Percentiles rank a stretch among this genome's conserved stretches.
phyloP scores from a whole-genome alignment of 2,888 invertebrate genomes.

The Dynastes hyllus region DNA sequence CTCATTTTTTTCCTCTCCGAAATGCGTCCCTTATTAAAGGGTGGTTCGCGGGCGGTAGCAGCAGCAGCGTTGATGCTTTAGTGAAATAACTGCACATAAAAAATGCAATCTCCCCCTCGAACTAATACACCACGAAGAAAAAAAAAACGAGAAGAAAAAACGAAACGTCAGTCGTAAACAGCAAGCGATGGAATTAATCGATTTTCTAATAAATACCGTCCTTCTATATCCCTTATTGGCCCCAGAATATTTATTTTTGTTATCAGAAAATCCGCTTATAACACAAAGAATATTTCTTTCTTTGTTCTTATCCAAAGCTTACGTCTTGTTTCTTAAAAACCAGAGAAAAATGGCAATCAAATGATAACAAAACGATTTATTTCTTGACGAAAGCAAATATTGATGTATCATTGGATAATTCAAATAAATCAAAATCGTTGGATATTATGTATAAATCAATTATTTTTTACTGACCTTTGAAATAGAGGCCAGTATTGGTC shows the following conservation, averaged over 20 bases:
- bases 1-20: conserved; percentile 67
- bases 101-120: conserved; percentile 66
- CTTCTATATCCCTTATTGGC: conserved; percentile 9
- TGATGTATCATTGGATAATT: neutral
- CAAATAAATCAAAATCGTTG: neutral
- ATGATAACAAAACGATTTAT: neutral
- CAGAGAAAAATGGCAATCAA: neutral
- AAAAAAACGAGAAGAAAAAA: conserved; percentile 6
- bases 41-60: conserved; percentile 38
- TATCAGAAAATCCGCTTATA: conserved; percentile 14
- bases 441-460: conserved; percentile 17
- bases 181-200: conserved; percentile 45
- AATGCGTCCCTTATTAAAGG: conserved; percentile 66
- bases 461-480: conserved; percentile 70
- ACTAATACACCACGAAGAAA: conserved; percentile 26
- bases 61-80: conserved; percentile 48
- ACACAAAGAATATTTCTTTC: conserved; percentile 16
- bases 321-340: neutral
- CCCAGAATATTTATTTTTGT: conserved; percentile 13
- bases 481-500: conserved; percentile 72
- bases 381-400: neutral
- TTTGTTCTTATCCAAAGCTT: conserved; percentile 9
- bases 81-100: conserved; percentile 69
- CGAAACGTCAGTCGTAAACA: conserved; percentile 41
- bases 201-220: conserved; percentile 32